These are phyloP conservation scores for Oreochromis niloticus DNA, from an alignment of 2,113 vertebrate genomes.

Conservation along the genomic window DNA sequence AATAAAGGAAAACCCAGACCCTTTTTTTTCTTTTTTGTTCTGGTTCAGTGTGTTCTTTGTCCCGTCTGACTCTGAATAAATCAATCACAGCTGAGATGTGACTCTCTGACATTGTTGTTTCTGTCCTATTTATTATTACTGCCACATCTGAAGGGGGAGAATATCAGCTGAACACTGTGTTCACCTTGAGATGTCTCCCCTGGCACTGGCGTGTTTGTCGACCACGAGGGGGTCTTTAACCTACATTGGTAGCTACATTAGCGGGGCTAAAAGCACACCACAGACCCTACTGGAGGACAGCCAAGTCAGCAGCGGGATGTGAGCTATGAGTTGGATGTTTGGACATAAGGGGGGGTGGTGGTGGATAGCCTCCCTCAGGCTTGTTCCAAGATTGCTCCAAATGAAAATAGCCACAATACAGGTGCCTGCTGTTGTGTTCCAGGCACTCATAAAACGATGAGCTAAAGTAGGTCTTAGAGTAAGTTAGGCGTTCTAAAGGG, in stretches of 20 bases:
- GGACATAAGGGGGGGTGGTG: not conserved
- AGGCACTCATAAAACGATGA: not conserved
- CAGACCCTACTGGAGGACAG: slow-evolving; percentile 51
- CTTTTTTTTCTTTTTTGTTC: not conserved
- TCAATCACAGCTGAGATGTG: slow-evolving; percentile 13
- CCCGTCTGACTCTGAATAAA: not conserved
- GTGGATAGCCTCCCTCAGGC: slow-evolving; percentile 37
- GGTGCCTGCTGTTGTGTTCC: slow-evolving; percentile 11
- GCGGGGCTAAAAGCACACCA: slow-evolving; percentile 54
- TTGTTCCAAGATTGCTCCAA: slow-evolving; percentile 20
- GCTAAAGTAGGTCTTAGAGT: not conserved
- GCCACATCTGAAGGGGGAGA: not conserved
- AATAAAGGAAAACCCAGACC: not conserved
- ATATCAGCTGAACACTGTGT: slow-evolving; percentile 6
- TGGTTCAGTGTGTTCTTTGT: not conserved
- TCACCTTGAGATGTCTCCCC: slow-evolving; percentile 68
- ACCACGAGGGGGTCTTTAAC: slow-evolving; percentile 72
- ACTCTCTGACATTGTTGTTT: slow-evolving; percentile 31
- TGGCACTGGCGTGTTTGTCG: slow-evolving; percentile 49
- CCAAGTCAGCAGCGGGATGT: slow-evolving; percentile 62
- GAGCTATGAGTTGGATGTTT: slow-evolving; percentile 45
- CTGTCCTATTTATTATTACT: slow-evolving; percentile 24
- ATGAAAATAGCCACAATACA: slow-evolving; percentile 39
- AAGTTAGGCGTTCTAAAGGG: not conserved
- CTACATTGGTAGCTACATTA: slow-evolving; percentile 73